Base-by-base conservation (phyloP, 2,888 invertebrate species). In the Agrotis exclamationis region DNA sequence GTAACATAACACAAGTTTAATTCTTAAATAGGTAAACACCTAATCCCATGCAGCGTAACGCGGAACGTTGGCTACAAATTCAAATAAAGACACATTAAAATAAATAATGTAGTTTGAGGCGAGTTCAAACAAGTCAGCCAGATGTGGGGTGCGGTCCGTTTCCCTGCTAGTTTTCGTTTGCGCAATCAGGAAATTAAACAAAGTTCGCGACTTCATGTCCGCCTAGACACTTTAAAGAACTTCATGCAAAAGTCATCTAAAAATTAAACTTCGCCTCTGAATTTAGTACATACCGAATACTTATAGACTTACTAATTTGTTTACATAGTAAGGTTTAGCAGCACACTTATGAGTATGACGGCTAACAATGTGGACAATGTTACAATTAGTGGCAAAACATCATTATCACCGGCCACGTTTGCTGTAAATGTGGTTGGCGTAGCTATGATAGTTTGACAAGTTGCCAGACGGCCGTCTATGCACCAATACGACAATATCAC, bases 161-260 rank as follows among this genome's bases (percentile, higher is more conserved):
- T 85, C 79, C 71, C 68, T 73, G 74, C 82, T 87, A 90, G 90
- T 91, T 90, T 91, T 90, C 88, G 90, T 90, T 88, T 87, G 87
- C 88, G 87, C 90, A 91, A 92, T 91, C 92, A 91, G 90, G 89
- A 92, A 92, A 93, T 93, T 90, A 92, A 91, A 92, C 92, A 91
- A 92, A 92, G 87, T 92, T 91, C 85, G 79, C 81, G 82, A 84
- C 62, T 70, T 85, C 83, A 82, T 79, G 85, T 86, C 86, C 87
- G 56, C 66, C 71, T 79, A 79, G 75, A 63, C 48, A 80, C 82
- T 79, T 71, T 63, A 68, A 73, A 54, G 45, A 81, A 83, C 74
- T 82, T 82, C 69, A 74, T 63, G 59, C 24, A 47, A 39, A 76
- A 80, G 56, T 73, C 44, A 63, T 76, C 67, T 62, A 64, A 73